Base-by-base conservation (phyloP, 2,797 vertebrate species). In the Macrochelys suwanniensis region DNA sequence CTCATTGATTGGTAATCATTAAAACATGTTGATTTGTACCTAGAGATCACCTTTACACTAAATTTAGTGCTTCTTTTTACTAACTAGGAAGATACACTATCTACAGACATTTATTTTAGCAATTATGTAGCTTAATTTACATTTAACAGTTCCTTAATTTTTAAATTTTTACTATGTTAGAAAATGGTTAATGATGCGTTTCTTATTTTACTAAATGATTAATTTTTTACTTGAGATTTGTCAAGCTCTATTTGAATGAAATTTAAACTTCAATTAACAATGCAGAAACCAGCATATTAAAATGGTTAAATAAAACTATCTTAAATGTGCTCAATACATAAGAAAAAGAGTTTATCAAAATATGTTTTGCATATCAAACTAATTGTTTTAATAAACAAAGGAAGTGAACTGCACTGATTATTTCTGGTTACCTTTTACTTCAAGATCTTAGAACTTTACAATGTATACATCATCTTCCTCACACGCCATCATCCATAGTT, bases 401-500 rank as follows among this genome's bases (percentile, higher is more conserved):
- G 21, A 11, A 42, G 37, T 25, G 37, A 71, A 71, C n/a, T 23
- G n/a, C 23, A 71, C 68, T 11, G 68, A 71, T 42, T 42, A 5
- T 71, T 37, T 42, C n/a, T 23, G n/a, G 19, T 71, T 23, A 71
- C 10, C 15, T 11, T 11, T 68, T 68, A 68, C 65, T 37, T 68
- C 65, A 68, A 19, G n/a, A 42, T 42, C 10, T 42, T 71, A 23
- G 68, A 71, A 42, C 80, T 92, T 87, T 93, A 50, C 56, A 80
- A 68, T 56, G 23, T 81, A n/a, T 79, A 90, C 26, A 57, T 0
- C 50, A 54, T 25, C 0, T 0, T 80, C 87, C 82, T 86, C 28
- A 90, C 78, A 65, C 90, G 45, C 88, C 28, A 74, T 51, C 87
- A 93, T 59, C 23, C 89, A 53, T 4, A 21, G 82, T 90, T 94